Evolutionary conservation across 1,140 invertebrate species (phyloP).

Genomic region (Periplaneta americana): DNA sequence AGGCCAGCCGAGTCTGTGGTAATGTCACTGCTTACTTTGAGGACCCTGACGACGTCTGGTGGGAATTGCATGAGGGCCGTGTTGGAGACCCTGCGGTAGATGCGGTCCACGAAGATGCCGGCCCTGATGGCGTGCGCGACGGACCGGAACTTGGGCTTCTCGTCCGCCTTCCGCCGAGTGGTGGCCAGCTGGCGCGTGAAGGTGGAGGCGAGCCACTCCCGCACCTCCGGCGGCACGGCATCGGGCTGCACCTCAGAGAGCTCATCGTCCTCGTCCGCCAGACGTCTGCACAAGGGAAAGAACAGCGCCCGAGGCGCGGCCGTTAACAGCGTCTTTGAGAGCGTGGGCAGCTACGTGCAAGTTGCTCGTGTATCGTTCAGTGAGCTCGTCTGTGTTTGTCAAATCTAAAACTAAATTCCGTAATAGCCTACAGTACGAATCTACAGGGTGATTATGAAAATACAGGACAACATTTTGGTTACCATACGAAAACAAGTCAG

Average conservation of each 20-base stretch:
- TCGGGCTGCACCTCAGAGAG: conserved; percentile 93
- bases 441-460: no score
- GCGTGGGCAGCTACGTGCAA: background rate
- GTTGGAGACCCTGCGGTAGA: conserved; percentile 84
- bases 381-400: no score
- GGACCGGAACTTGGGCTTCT: conserved; percentile 84
- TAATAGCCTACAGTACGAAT: no score
- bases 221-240: conserved; percentile 89
- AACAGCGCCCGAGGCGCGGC: background rate
- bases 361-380: background rate
- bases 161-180: conserved; percentile 64
- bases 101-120: conserved; percentile 95
- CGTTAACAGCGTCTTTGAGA: background rate
- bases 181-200: conserved; percentile 86
- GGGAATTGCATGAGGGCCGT: conserved; percentile 86
- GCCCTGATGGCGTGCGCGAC: conserved; percentile 97
- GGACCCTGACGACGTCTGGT: conserved; percentile 74
- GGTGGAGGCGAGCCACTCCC: conserved; percentile 96
- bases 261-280: conserved; percentile 89
- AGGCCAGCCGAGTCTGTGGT: background rate
- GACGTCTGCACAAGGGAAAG: conserved; percentile 43
- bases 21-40: conserved; percentile 63
- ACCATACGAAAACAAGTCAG: no score
- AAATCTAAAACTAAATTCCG: no score
- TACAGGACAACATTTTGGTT: no score